phyloP scores from a whole-genome alignment of 2,113 vertebrate genomes.

The Pelodiscus sinensis region DNA sequence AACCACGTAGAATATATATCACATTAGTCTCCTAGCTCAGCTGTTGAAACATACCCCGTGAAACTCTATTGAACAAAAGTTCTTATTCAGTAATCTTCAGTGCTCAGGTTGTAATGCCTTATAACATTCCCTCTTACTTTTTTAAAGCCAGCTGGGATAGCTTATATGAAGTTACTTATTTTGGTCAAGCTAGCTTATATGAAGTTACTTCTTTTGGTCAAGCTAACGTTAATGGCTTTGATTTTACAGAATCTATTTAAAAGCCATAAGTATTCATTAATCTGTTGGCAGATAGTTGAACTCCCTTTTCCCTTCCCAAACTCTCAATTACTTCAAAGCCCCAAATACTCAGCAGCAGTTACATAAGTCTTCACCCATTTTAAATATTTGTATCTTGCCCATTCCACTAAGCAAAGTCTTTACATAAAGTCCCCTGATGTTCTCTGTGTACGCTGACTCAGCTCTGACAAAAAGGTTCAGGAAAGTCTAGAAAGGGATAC shows the following conservation, averaged over 20 bases:
- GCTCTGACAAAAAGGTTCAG: not conserved
- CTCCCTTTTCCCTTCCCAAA: not conserved
- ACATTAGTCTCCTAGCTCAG: not conserved
- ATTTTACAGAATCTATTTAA: not conserved
- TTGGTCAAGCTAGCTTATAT: not conserved
- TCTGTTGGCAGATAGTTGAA: not conserved
- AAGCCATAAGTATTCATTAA: not conserved
- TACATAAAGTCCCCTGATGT: not conserved
- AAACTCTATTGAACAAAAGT: not conserved
- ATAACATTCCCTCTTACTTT: not conserved
- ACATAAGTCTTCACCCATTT: conserved; percentile 3
- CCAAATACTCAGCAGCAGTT: conserved; percentile 40
- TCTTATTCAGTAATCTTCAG: not conserved
- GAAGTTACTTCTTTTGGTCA: not conserved
- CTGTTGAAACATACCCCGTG: not conserved
- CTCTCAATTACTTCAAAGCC: conserved; percentile 10
- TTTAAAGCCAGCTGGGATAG: not conserved
- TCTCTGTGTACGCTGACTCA: conserved; percentile 14
- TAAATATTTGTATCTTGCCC: conserved; percentile 9
- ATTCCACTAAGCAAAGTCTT: not conserved
- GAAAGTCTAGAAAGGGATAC: not conserved
- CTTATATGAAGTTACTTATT: not conserved
- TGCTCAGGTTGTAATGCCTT: not conserved
- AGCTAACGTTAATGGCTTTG: not conserved
- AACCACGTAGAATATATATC: not conserved